Evolutionary conservation across 2,113 vertebrate species (phyloP), one percentile per base, ranked within the genome.

Genomic region (Salvelinus namaycush): DNA sequence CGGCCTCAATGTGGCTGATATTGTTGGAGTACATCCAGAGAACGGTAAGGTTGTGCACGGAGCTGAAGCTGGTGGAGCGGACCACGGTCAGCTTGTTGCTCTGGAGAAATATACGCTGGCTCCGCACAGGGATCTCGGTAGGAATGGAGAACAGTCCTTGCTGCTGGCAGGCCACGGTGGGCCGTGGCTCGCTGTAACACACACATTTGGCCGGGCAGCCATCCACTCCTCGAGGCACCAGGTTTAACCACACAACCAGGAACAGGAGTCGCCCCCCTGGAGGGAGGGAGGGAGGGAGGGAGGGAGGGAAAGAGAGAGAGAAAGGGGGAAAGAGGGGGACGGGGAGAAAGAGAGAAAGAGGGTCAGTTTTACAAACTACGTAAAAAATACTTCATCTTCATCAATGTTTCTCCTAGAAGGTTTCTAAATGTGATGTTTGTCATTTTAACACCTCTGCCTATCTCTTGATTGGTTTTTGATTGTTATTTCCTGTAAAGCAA

Each of bases 21-120:
- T 96, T 96, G 73, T 99, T 99, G 24, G 97, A 98, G 88, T 98
- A 96, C 29, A 99, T 94, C 96, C 96, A 99, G 73, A 99, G 94
- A 75, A 98, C 97, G 0, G 95, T 98, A 84, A 99, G 95, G 88
- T 99, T 99, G 83, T 94, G 96, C 85, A 95, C 95, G 31, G 94
- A 96, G 76, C 96, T 96, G 91, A 99, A 98, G 91, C 96, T 94
- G 77, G 95, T 95, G 14, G 97, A 96, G 3, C 89, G 92, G 79
- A 99, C 94, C 44, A 95, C 90, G 0, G 94, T 92, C n/a, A 99
- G 96, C 77, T 91, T 95, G 93, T 99, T 99, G 94, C 93, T 97
- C 84, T 99, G 97, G 22, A 99, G 95, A 91, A 97, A 99, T 91
- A 99, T 95, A 76, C 97, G 93, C 89, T 99, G 97, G 90, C 95